Conservation (phyloP, 1,140 invertebrate species). For the Nasonia giraulti region DNA sequence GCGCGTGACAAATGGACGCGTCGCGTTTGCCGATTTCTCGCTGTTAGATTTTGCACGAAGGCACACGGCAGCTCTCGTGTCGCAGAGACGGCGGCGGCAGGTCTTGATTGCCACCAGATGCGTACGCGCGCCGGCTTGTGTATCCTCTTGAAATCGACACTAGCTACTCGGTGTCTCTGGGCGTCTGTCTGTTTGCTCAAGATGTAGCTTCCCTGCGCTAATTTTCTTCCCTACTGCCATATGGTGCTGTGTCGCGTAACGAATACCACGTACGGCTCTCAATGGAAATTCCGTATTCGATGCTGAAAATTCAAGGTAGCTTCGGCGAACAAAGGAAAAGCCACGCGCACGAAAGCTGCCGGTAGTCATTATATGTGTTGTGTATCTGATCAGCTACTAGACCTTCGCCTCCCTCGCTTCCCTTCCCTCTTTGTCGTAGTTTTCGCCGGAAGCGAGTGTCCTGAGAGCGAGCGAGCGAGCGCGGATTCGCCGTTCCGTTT, state of each 20-base stretch:
- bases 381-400: too few species aligned
- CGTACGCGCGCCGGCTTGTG: background rate
- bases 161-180: too few species aligned
- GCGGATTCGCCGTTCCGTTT: slow-evolving; percentile 36
- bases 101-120: background rate
- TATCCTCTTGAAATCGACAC: background rate
- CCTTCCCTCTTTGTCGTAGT: background rate
- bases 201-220: background rate
- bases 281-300: background rate
- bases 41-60: slow-evolving; percentile 13
- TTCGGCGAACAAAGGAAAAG: too few species aligned
- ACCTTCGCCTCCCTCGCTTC: background rate
- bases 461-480: background rate
- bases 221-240: background rate
- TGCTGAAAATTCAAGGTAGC: background rate
- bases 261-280: too few species aligned
- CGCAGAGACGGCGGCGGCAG: too few species aligned
- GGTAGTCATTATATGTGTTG: background rate
- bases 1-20: slow-evolving; percentile 32
- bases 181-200: too few species aligned
- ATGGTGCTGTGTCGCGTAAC: background rate
- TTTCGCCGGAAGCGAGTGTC: slow-evolving; percentile 32
- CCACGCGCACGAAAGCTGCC: background rate
- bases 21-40: background rate
- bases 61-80: too few species aligned